Conservation (phyloP, 2,888 invertebrate genomes). For the Drosophila seclusa region DNA sequence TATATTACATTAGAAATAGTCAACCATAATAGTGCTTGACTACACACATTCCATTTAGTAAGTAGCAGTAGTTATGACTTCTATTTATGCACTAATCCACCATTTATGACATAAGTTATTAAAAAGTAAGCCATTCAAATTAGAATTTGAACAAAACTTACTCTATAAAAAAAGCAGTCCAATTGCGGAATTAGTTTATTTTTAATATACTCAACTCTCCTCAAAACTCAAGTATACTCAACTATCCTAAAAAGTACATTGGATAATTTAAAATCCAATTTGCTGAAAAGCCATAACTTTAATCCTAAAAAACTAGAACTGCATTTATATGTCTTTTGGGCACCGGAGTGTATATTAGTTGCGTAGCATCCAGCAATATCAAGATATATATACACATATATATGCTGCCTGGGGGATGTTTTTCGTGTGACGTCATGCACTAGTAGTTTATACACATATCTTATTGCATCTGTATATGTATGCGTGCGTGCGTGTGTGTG, state of each 20-base stretch:
- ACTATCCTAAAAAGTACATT: neutral
- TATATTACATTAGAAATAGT: neutral
- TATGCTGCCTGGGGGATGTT: neutral
- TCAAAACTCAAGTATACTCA: neutral
- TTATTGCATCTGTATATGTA: constrained; percentile 22
- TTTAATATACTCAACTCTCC: neutral
- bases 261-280: neutral
- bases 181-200: neutral
- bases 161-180: neutral
- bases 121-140: neutral
- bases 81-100: neutral
- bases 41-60: neutral
- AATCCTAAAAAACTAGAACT: neutral
- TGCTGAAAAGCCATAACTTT: neutral
- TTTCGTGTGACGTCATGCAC: constrained; percentile 34
- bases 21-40: neutral
- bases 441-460: constrained; percentile 46
- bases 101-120: neutral
- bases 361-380: constrained; percentile 3
- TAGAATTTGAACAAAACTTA: neutral
- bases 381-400: constrained; percentile 8
- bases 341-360: constrained; percentile 27
- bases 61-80: neutral
- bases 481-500: constrained; percentile 1
- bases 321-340: neutral